These are phyloP conservation scores for Mylabris sibirica DNA, from an alignment of 2,888 invertebrate species.

Conservation along the genomic window DNA sequence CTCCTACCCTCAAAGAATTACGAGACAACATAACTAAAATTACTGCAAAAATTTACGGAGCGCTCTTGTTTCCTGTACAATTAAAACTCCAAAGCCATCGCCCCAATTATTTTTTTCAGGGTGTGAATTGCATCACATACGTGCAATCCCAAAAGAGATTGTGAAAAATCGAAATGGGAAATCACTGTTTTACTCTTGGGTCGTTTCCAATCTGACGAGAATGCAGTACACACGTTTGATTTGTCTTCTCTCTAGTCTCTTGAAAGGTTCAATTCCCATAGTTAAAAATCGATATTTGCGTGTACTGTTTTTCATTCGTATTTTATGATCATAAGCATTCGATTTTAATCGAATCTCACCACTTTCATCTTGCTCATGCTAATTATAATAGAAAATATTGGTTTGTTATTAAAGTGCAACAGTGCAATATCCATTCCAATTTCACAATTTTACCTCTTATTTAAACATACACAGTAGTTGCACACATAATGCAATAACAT, in stretches of 20 bases:
- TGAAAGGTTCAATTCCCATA: background rate
- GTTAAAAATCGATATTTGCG: background rate
- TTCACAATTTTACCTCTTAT: background rate
- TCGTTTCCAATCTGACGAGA: background rate
- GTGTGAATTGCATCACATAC: background rate
- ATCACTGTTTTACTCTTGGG: background rate
- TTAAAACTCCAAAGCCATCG: background rate
- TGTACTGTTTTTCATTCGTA: too few relatives aligned
- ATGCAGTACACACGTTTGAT: background rate
- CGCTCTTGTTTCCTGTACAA: background rate
- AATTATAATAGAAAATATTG: background rate
- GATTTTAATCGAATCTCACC: conserved; percentile 10
- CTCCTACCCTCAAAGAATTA: too few relatives aligned
- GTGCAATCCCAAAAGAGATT: background rate
- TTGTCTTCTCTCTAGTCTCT: background rate
- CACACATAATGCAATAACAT: background rate
- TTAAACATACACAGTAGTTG: background rate
- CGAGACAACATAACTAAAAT: background rate
- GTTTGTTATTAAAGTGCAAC: conserved; percentile 3
- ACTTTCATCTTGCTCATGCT: background rate
- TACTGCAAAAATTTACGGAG: background rate
- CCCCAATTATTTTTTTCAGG: background rate
- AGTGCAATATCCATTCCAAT: background rate
- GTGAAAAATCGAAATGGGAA: conserved; percentile 7
- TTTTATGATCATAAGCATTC: too few relatives aligned